Base-by-base conservation (phyloP, 2,113 vertebrate species). In the Callospermophilus lateralis region DNA sequence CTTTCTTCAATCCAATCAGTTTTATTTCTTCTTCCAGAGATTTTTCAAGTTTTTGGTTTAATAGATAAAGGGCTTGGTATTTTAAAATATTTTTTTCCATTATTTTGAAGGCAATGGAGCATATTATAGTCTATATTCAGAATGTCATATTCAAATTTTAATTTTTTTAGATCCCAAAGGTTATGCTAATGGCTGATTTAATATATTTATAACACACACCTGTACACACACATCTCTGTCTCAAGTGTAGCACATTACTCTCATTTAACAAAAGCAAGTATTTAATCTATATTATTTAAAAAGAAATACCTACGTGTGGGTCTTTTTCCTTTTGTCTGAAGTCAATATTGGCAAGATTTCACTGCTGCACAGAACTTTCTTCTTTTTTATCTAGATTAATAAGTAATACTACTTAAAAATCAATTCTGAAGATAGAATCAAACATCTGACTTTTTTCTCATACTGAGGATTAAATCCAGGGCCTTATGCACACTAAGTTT, bases 361-460 rank as follows among this genome's bases (percentile, higher is more conserved):
- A 26, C 83, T 78, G n/a, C 37, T 95, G 96, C 89, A 72, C 0
- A 79, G 85, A 42, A 80, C 84, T 97, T 89, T 98, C 97, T 97
- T 98, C 98, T 97, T 97, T 93, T 95, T 93, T 96, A 96, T 93
- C 99, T 99, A 96, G 76, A 90, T 98, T 93, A 96, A 97, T 94
- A 96, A 97, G 97, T 13, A 97, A 58, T 68, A 90, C 70, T 80
- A 96, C 63, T 63, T 95, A 80, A 96, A n/a, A 95, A 92, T 89
- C 70, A 74, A 83, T 89, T 97, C 8, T 24, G 80, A 42, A 88
- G 84, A 93, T 9, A 97, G 55, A 83, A 79, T 90, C 53, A 86
- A 72, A 97, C 83, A 96, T 16, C 28, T 42, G 72, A 96, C 8
- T 79, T 37, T 96, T 96, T 10, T 61, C 58, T 39, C 4, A 32